Base-by-base conservation (phyloP, 92 coral and sea anemone genomes). In the Bergia sp. region DNA sequence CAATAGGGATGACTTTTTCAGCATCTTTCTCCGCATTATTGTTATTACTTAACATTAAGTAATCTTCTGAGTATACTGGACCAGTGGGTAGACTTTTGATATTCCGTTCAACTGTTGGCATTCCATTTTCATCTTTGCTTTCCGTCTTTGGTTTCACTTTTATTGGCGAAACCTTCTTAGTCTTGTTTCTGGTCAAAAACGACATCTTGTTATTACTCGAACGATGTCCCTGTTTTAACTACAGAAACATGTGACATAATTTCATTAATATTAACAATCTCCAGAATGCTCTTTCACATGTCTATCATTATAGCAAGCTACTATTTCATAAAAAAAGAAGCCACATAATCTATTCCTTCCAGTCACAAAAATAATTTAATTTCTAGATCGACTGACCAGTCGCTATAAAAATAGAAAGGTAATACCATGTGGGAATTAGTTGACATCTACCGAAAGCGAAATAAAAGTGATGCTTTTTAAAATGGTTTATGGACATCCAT, bases 141-240 rank as follows among this genome's bases (percentile, higher is more conserved):
- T 71, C 69, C 67, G 61, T 2, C n/a, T 72, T 84, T 7, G 79
- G 77, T 23, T 44, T 71, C 29, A 71, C 79, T 13, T 41, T 71
- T 84, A 84, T 69, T 2, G 78, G 87, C 12, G 64, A 69, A 23
- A 84, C 87, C 23, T 47, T 84, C 29, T 84, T 84, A 10, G 78
- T 15, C 87, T 71, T 72, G 45, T 10, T 71, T 16, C 79, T 84
- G 16, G 67, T 37, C 43, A 45, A 71, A 20, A 69, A 29, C 11
- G 79, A 71, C 87, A 84, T 84, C 1, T 40, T 82, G 66, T 18
- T 61, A 61, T 61, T 61, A 61, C n/a, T 61, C 69, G 69, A 0
- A 7, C 29, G n/a, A 21, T 61, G 29, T 7, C 69, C 12, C 3
- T 18, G 69, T 20, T 7, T 1, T 61, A 61, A 16, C 69, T 61